Base-by-base conservation (phyloP, 2,113 vertebrate genomes). In the Cepphus grylle region DNA sequence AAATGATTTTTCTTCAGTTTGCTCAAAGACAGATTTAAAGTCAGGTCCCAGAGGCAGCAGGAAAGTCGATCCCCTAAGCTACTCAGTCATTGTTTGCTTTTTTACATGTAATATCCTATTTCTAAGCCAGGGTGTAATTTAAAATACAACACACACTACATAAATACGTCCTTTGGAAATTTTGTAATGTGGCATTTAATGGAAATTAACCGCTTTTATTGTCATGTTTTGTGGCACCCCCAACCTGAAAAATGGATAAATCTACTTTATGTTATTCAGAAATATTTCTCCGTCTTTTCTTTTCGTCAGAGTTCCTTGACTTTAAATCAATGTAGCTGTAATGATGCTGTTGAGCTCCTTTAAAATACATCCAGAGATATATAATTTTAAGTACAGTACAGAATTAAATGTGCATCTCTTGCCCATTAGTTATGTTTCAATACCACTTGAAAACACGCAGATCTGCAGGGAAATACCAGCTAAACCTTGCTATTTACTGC, bases 11-110 rank as follows among this genome's bases (percentile, higher is more conserved):
- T 97, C 97, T 94, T 97, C 96, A 77, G 97, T 98, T 98, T 98
- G 98, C 98, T 98, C 98, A 98, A 98, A 98, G 98, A 93, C 97
- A 98, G 97, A 98, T 98, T 98, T 98, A 98, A 98, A 98, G 98
- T 98, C 98, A 98, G 97, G 98, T 98, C 98, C 98, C 98, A 94
- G 94, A 98, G 98, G 98, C 93, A 97, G 97, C 93, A 91, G 96
- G 72, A 94, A 98, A 98, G 98, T 98, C 98, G 97, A 98, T 98
- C 98, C 97, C 97, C 98, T 98, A 98, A 98, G 98, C 98, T 98
- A 97, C 98, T 98, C 98, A 96, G 96, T 97, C 97, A 59, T 93
- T 98, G 98, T 98, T 98, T 98, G 98, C 98, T 98, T 98, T 98
- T 98, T 98, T 98, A 97, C 98, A 98, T 98, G 97, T 96, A 98